Evolutionary conservation across 1,140 invertebrate species (phyloP), one percentile per base, ranked within the genome.

Genomic region (Scaptodrosophila lebanonensis): DNA sequence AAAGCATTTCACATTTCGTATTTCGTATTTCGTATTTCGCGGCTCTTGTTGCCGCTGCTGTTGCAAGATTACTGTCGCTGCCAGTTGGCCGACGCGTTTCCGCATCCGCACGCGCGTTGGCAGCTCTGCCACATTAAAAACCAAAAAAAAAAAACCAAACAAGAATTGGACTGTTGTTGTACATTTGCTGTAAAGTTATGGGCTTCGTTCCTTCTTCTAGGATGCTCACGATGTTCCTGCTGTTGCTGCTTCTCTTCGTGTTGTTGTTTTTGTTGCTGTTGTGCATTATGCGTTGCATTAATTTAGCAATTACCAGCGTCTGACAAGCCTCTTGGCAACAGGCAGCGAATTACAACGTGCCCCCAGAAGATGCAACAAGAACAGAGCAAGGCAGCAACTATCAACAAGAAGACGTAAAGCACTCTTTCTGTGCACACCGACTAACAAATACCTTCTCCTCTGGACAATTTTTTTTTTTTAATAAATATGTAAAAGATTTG

Each of bases 211-310:
- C 22, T 22, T 57, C 35, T 45, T 27, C 15, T 13, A 36, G n/a
- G n/a, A 18, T 33, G 47, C 33, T 11, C 16, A 8, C 32, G 13
- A 13, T 8, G 47, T 18, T 20, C 3, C 13, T 35, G 32, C n/a
- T 35, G 32, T n/a, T 20, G 7, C 17, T 30, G 25, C 27, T 42
- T 36, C 49, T 52, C 18, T 11, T 35, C 9, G 30, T 25, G 20
- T 44, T 59, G 36, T 30, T 40, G 27, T 20, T 42, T 56, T 35
- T 33, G 25, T n/a, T 51, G 43, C 13, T 61, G 50, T 32, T 49
- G 59, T 44, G 51, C 43, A 62, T 62, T 56, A 62, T 42, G 52
- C 29, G n/a, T n/a, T n/a, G 48, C 58, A 60, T 60, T 59, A 64
- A 62, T 49, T 52, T 44, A 56, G 44, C 59, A 49, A 56, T 62